Percentiles rank a stretch among this genome's conserved stretches.
These are phyloP conservation scores for Lophura nycthemera DNA, from an alignment of 2,113 vertebrate genomes.

Conservation along the genomic window DNA sequence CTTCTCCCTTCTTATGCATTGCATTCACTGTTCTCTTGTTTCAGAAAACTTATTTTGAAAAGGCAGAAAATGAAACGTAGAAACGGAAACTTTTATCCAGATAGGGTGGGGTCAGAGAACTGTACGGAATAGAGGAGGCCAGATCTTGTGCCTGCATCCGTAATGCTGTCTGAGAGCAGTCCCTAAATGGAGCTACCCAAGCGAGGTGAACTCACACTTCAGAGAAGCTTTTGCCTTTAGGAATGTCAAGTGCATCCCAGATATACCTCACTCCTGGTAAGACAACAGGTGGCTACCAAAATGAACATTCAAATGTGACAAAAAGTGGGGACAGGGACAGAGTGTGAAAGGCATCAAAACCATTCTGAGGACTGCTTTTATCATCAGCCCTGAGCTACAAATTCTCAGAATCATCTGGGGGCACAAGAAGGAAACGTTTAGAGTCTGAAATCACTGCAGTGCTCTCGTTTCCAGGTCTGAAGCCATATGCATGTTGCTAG, in stretches of 20 bases:
- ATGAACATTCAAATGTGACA: not conserved
- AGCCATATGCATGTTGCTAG: not conserved
- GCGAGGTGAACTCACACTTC: not conserved
- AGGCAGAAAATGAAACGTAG: not conserved
- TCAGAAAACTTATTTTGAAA: not conserved
- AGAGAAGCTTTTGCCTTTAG: not conserved
- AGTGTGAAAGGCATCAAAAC: not conserved
- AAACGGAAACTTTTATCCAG: not conserved
- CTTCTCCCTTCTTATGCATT: not conserved
- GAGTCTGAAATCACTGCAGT: rapidly evolving
- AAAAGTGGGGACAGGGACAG: not conserved
- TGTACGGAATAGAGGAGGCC: rapidly evolving
- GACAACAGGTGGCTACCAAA: rapidly evolving
- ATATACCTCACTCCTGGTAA: not conserved
- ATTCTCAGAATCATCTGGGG: not conserved
- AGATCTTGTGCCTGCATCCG: not conserved
- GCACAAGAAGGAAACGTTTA: rapidly evolving
- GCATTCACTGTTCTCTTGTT: not conserved
- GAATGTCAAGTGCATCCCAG: not conserved
- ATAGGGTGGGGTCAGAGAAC: not conserved
- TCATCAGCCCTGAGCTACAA: rapidly evolving
- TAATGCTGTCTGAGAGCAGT: not conserved
- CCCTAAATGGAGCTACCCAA: not conserved
- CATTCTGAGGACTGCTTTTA: rapidly evolving
- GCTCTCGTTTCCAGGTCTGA: not conserved